phyloP scores from a whole-genome alignment of 2,113 vertebrate species.

The Sialia sialis region DNA sequence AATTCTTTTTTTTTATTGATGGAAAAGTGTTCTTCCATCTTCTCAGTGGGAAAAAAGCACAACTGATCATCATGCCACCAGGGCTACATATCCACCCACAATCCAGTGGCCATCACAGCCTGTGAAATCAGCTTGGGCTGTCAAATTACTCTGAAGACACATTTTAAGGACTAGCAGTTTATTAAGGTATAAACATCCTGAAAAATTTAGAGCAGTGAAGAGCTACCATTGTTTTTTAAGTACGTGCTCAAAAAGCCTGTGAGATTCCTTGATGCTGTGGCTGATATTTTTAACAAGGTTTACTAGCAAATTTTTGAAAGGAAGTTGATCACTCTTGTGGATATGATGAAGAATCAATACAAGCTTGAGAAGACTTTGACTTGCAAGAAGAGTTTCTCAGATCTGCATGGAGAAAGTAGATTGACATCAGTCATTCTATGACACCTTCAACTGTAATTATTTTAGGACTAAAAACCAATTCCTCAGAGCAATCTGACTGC shows the following conservation, averaged over 20 bases:
- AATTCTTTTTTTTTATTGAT: background rate
- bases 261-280: fast-evolving
- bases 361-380: background rate
- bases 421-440: background rate
- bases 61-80: background rate
- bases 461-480: background rate
- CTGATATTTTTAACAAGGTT: background rate
- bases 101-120: background rate
- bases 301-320: background rate
- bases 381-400: background rate
- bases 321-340: background rate
- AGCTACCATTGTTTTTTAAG: background rate
- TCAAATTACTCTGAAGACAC: background rate
- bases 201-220: background rate
- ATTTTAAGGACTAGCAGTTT: background rate
- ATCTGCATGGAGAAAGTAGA: background rate
- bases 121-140: background rate
- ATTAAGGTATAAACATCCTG: background rate
- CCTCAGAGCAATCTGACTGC: background rate
- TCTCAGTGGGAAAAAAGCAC: background rate
- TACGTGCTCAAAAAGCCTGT: fast-evolving
- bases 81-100: background rate
- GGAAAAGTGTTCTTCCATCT: background rate
- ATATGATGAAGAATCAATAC: background rate
- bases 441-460: background rate